These are phyloP conservation scores for Rhyacichthys aspro DNA, from an alignment of 2,797 vertebrate genomes.

Conservation along the genomic window DNA sequence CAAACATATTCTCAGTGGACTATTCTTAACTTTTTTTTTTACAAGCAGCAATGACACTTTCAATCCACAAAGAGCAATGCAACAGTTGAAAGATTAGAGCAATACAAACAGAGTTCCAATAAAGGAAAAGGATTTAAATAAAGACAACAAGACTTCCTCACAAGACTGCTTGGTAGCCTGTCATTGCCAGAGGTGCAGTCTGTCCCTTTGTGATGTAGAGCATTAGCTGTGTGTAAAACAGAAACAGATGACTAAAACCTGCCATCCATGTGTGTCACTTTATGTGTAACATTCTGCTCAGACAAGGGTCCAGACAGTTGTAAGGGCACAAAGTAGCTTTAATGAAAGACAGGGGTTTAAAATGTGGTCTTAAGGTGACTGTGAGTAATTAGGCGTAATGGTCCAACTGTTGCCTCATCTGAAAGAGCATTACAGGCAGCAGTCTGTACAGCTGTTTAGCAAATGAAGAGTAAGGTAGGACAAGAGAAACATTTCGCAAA, in stretches of 20 bases:
- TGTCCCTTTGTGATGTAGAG: constrained; percentile 1
- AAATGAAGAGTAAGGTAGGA: constrained; percentile 29
- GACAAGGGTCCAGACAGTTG: constrained; percentile 1
- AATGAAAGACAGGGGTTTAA: constrained; percentile 7
- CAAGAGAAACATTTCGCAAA: not conserved
- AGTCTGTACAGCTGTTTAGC: constrained; percentile 5
- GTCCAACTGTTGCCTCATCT: constrained; percentile 4
- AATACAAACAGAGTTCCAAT: no score
- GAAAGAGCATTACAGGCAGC: not conserved
- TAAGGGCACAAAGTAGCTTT: not conserved
- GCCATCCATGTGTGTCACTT: constrained; percentile 4
- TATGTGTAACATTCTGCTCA: constrained; percentile 6
- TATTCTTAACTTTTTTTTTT: no score
- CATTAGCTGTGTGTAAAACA: constrained; percentile 8
- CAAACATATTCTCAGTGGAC: not conserved
- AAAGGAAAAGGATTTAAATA: no score
- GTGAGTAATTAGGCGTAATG: constrained; percentile 15
- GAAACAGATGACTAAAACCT: constrained; percentile 19
- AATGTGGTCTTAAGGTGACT: constrained; percentile 9
- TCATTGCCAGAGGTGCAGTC: constrained; percentile 6
- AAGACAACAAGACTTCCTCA: not conserved
- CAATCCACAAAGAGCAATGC: no score
- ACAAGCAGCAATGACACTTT: no score
- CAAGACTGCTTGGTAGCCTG: constrained; percentile 7
- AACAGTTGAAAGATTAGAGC: not conserved